Evolutionary conservation across 2,888 invertebrate genomes (phyloP), one percentile per base, ranked within the genome.

Genomic region (Elysia crispata): DNA sequence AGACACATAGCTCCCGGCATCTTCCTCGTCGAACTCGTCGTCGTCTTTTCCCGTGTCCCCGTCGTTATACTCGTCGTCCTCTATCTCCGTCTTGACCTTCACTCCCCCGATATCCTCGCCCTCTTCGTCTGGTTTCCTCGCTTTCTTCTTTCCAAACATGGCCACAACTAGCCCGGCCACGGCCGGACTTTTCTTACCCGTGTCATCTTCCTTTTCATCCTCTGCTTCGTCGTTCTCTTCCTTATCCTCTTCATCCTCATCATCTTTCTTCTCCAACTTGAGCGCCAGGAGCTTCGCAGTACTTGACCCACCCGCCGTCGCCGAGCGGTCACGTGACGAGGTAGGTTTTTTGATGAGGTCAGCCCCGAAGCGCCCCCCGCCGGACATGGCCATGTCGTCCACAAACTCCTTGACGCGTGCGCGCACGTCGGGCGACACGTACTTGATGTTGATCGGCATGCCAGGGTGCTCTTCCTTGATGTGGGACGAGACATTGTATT

Each of bases 401-500:
- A 83, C 76, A 77, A 83, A 83, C 76, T 83, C 74, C 20, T 67
- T 73, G 20, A 83, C 83, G 28, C 75, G 60, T 1, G 66, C 69
- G n/a, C 77, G 76, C 23, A 85, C 77, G 60, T 85, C 82, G 13
- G 83, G 77, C n/a, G 75, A 54, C 25, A 79, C 50, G 25, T 79
- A 80, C 25, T 64, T 69, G 15, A 83, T 77, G 57, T 79, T 82
- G n/a, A 82, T 69, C 11, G 81, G 76, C 15, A 60, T 64, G 23
- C 74, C 81, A 25, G 76, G 77, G 72, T 85, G 85, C 15, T 82
- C 81, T 54, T 85, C 85, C 20, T 81, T 82, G 75, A 85, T 83
- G 80, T 85, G 85, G 8, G 81, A 73, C 30, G 83, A 80, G 23
- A 85, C 82, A 70, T 82, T 81, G 75, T 85, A 85, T 41, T 83